phyloP scores from a whole-genome alignment of 2,797 vertebrate species.

The Clarias platycephalus region DNA sequence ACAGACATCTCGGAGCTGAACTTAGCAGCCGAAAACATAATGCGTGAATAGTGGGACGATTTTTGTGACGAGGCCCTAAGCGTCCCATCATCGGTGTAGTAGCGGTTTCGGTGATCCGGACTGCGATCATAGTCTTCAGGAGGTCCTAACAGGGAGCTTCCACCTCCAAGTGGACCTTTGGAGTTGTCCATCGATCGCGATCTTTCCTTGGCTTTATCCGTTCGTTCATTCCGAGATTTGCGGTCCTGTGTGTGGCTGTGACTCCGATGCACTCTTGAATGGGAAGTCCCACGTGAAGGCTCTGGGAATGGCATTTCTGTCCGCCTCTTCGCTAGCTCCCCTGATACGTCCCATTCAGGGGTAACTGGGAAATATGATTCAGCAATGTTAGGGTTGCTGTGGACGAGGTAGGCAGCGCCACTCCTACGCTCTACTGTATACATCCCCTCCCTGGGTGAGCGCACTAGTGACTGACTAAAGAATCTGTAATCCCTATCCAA shows the following conservation, averaged over 20 bases:
- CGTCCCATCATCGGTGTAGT: slow-evolving; percentile 92
- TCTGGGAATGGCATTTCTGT: slow-evolving; percentile 99
- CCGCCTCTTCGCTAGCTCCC: slow-evolving; percentile 94
- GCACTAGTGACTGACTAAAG: slow-evolving; percentile 89
- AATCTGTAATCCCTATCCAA: slow-evolving; percentile 92
- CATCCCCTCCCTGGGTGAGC: slow-evolving; percentile 92
- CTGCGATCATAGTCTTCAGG: slow-evolving; percentile 89
- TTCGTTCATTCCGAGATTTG: slow-evolving; percentile 92
- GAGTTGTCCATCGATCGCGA: slow-evolving; percentile 99
- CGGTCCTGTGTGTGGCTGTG: slow-evolving; percentile 99
- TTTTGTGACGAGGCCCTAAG: slow-evolving; percentile 87
- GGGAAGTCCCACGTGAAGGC: slow-evolving; percentile 93
- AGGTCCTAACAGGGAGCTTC: slow-evolving; percentile 76
- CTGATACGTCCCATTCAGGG: slow-evolving; percentile 98
- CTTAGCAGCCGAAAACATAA: slow-evolving; percentile 86
- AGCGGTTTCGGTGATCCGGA: slow-evolving; percentile 90
- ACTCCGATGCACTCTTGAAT: slow-evolving; percentile 96
- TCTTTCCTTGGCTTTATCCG: slow-evolving; percentile 95
- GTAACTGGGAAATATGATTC: slow-evolving; percentile 96
- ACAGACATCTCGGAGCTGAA: slow-evolving; percentile 94
- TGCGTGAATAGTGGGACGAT: slow-evolving; percentile 88
- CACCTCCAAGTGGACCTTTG: slow-evolving; percentile 85
- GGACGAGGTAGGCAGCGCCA: slow-evolving; percentile 86
- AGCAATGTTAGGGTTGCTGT: slow-evolving; percentile 90
- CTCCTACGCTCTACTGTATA: slow-evolving; percentile 91